A percentile compares a stretch with the other conserved stretches of the same genome.
These are phyloP conservation scores for Spodoptera litura DNA, from an alignment of 1,140 invertebrate genomes.

Conservation along the genomic window DNA sequence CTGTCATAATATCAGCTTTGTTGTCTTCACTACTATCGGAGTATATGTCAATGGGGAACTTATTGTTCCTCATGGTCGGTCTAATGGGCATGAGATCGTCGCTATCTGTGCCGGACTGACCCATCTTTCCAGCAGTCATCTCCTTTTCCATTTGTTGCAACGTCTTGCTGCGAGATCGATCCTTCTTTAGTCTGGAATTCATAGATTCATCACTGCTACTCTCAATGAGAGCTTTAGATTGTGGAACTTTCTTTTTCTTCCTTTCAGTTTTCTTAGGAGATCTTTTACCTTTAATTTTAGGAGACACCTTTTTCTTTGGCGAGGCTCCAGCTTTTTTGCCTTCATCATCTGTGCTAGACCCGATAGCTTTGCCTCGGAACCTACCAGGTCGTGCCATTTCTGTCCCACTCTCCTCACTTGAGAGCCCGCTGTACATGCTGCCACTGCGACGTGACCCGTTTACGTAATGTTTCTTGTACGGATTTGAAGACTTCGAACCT, in stretches of 20 bases:
- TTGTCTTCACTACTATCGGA: constrained; percentile 90
- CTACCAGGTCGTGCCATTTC: constrained; percentile 79
- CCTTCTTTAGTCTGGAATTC: constrained; percentile 84
- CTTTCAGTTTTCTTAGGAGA: constrained; percentile 78
- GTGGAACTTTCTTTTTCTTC: constrained; percentile 79
- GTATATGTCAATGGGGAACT: constrained; percentile 89
- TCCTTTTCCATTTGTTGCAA: constrained; percentile 91
- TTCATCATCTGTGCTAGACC: constrained; percentile 84
- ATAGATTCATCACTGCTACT: constrained; percentile 87
- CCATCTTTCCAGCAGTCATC: constrained; percentile 84
- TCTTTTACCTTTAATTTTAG: constrained; percentile 76
- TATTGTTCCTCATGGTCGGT: constrained; percentile 78
- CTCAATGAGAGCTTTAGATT: constrained; percentile 83
- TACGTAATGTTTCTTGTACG: constrained; percentile 91
- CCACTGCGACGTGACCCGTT: constrained; percentile 90
- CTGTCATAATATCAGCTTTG: constrained; percentile 71
- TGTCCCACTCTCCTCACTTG: constrained; percentile 87
- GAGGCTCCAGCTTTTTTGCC: constrained; percentile 75
- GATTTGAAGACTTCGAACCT: constrained; percentile 87
- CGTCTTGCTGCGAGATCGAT: constrained; percentile 86
- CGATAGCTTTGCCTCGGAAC: constrained; percentile 79
- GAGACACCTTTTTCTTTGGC: constrained; percentile 82
- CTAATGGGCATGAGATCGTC: constrained; percentile 90
- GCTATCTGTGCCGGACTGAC: constrained; percentile 89
- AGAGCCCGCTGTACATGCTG: constrained; percentile 89